Base-by-base conservation (phyloP, 2,797 vertebrate genomes). In the Novumbra hubbsi region DNA sequence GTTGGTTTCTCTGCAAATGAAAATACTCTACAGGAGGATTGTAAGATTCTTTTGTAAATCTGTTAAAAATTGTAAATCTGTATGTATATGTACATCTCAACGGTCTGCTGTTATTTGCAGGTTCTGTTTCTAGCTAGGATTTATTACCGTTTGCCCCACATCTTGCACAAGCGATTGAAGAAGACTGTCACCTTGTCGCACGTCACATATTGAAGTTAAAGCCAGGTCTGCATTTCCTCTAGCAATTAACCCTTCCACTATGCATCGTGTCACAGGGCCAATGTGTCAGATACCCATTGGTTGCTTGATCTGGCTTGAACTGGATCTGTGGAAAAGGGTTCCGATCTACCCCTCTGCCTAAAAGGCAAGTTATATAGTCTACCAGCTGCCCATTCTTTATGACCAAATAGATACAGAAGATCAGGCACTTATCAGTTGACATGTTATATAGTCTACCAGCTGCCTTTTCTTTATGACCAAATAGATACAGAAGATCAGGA, bases 11-110 rank as follows among this genome's bases (percentile, higher is more conserved):
- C 24, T 65, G 28, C 16, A 64, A 64, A 34, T 19, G 30, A 28
- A 34, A 55, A 78, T 34, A 83, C 83, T 82, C 86, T 76, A 73
- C 78, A 81, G 81, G 74, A 68, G 76, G 80, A 77, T 79, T 11
- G 72, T 27, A 24, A 68, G 80, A 71, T 34, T 68, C 75, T 65
- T 45, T 45, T 11, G 41, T 11, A 45, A 11, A 3, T 45, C 12
- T 76, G 80, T 81, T 79, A 72, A 71, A 73, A 68, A 73, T 65
- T 81, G 82, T 90, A 91, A 89, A 88, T 85, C 88, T 89, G 79
- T 90, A 57, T 87, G 60, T 88, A 87, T 85, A 80, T 71, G 85
- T 85, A 82, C 32, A 79, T 69, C 48, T 70, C 64, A 79, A 68
- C 75, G 73, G 81, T 80, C 74, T 84, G 84, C 83, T 86, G 85